Base-by-base conservation (phyloP, 2,113 vertebrate genomes). In the Ammodytes dubius region DNA sequence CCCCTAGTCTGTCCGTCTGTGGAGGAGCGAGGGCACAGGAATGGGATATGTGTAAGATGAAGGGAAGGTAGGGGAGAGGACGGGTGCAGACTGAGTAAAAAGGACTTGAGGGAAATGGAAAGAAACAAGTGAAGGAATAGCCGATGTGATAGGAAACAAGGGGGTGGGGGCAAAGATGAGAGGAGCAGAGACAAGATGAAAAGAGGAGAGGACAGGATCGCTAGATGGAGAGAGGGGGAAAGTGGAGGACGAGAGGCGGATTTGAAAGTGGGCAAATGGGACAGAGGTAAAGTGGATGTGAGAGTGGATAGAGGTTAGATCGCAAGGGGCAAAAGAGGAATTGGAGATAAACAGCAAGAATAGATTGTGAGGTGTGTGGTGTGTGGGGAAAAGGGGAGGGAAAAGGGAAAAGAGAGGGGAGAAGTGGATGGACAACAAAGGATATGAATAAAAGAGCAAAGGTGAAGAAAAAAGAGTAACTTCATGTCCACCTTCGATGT, bases 341-440 rank as follows among this genome's bases (percentile, higher is more conserved):
- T 53, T 64, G 53, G 53, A 81, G 71, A 80, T 84, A 85, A 85
- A 86, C 60, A 79, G 63, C 47, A 50, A 54, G 50, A 50, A 83
- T n/a, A 56, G 42, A 17, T 59, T 66, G 54, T 17, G 74, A 40
- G 50, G 79, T 61, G 69, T 27, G 27, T 27, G 50, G 79, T 61
- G 69, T 27, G 27, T 27, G 1, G 27, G 74, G 64, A 47, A 52
- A 58, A 69, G n/a, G 46, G 59, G n/a, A n/a, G n/a, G n/a, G n/a
- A n/a, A n/a, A n/a, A n/a, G n/a, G 14, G 58, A 57, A 40, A 70
- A 57, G 58, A 58, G 59, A 71, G 8, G 60, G 19, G 61, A n/a
- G 45, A 72, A 77, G 63, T 81, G 47, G 79, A n/a, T 7, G 53
- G 49, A 74, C 0, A 40, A 45, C 14, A 15, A 35, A 71, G 54